Base-by-base conservation (phyloP, 92 coral and sea anemone species). In the Epizoanthus stellaris region DNA sequence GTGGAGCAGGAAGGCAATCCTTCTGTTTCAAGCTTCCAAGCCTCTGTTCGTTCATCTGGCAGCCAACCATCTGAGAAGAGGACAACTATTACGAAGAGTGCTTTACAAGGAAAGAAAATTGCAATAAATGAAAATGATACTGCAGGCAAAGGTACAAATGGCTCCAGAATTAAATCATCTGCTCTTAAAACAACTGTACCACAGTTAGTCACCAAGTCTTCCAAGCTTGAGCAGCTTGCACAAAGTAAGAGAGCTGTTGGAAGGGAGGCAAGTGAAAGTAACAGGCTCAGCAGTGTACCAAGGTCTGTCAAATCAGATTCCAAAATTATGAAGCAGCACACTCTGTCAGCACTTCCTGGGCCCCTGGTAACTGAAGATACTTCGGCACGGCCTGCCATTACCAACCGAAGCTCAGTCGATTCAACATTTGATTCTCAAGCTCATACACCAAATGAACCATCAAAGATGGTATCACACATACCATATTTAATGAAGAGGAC, bases 51-150 rank as follows among this genome's bases (percentile, higher is more conserved):
- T 64, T 63, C 60, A 42, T 57, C 64, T 6, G 83, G 49, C 39
- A 1, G 16, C 14, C 38, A 63, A 12, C 23, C 67, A 63, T 2
- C 7, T 38, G 83, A 0, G 61, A 79, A 79, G 43, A 42, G 57
- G 23, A 43, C 58, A 7, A 42, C 5, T 79, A 14, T 19, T 62
- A 43, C 47, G 2, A 52, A 11, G 57, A 64, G 49, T 25, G 23
- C 73, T 11, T 43, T 40, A 19, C 72, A 79, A 63, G 60, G 40
- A 79, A 63, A 63, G 72, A 63, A 79, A 63, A 73, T 64, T 30
- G 92, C 85, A 21, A 60, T 89, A 71, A 81, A 25, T 43, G 85
- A 53, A 42, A 85, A 89, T 71, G 86, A 60, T 59, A 87, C 85
- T 19, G 66, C 66, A 13, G 70, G 77, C 25, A 85, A 76, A 67